Evolutionary conservation across 2,888 invertebrate genomes (phyloP), one percentile per base, ranked within the genome.

Genomic region (Balanococcus diminutus): DNA sequence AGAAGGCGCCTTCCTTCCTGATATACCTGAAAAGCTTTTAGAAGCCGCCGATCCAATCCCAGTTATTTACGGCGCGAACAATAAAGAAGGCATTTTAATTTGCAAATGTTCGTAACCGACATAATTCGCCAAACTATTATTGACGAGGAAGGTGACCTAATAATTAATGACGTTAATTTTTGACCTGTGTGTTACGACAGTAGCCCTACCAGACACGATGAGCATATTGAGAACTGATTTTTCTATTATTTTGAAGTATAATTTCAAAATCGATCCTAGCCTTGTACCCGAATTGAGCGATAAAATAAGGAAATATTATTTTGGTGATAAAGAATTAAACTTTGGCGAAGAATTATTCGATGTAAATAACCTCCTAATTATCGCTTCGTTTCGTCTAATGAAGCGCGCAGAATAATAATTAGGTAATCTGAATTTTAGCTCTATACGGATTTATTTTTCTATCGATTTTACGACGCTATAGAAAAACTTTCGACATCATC

Each of bases 401-500:
- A 32, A 6, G 8, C 2, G 6, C 2, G 5, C n/a, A n/a, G 19
- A n/a, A 19, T 32, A n/a, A 19, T 32, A 31, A 75, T 32, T 75
- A 25, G 1, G n/a, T 75, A n/a, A n/a, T n/a, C 8, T 51, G 3
- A 3, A 25, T 89, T 90, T 56, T 89, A 95, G 95, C 91, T 94
- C 87, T 94, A 94, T 88, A 93, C 94, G 0, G 95, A 95, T 89
- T 93, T 93, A 0, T 94, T 94, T 92, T 95, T 95, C 88, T 90
- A 92, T n/a, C 92, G 92, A 86, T 91, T 92, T 1, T 91, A 94
- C 87, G 93, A 93, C 88, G 92, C 94, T 0, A 90, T 94, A 0
- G 92, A 83, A 6, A 14, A 82, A 36, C 79, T 84, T 16, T 11
- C 22, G 36, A 84, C 82, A 39, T 28, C 32, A 42, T 36, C 16